Base-by-base conservation (phyloP, 2,888 invertebrate species). In the Incurvaria masculella region DNA sequence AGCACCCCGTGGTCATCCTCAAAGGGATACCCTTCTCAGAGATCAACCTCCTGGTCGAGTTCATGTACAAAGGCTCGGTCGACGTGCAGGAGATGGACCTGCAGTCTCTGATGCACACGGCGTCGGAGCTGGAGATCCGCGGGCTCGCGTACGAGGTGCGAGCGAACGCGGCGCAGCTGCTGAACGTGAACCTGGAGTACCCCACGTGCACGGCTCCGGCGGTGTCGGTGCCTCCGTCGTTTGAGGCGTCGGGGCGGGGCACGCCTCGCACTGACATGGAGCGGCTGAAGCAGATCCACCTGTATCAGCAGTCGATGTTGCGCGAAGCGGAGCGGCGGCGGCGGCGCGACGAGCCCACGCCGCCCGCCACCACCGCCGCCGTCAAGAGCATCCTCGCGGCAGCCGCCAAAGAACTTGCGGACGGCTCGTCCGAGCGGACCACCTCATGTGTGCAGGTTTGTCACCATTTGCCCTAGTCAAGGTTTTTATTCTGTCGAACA, bases 1-100 rank as follows among this genome's bases (percentile, higher is more conserved):
- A 87, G 61, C 87, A 88, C 61, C 87, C 88, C 20, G 84, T 88
- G 54, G 80, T 89, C 55, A 86, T 88, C 51, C 71, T 89, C 58
- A 83, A 86, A 64, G 85, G 85, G 45, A 84, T 86, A 21, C 80
- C 82, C 1, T 80, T 82, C 57, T 81, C 81, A 46, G 85, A 86
- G 65, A 84, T 87, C 74, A 83, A 85, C 61, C 78, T 84, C 51
- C 72, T 87, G 38, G 72, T 87, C 52, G 86, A 86, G 61, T 85
- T 87, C 54, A 87, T 87, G 82, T 88, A 88, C 65, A 83, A 84
- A 55, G 87, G 88, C 1, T 84, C 82, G 2, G 85, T 86, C 50
- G 85, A 86, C 57, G 83, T 87, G 5, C 81, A 84, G 45, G 83
- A 84, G 51, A 72, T 84, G 55, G 82, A 82, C 57, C 65, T 86